A percentile compares a stretch with the other conserved stretches of the same genome.
phyloP scores from a whole-genome alignment of 2,113 vertebrate species.

The Aplodontia rufa region DNA sequence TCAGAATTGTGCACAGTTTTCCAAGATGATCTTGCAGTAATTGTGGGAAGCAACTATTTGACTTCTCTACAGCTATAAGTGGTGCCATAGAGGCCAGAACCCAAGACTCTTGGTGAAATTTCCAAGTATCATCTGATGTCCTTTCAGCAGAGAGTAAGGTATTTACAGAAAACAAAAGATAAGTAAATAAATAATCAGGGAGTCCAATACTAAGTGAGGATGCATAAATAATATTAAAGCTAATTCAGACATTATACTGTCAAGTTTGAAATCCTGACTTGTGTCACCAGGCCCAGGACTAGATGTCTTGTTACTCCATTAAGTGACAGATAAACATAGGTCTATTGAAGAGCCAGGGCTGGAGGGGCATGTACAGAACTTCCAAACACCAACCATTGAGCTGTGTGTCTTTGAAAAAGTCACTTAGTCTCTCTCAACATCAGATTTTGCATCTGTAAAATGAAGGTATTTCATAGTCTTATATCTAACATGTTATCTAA shows the following conservation, averaged over 20 bases:
- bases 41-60: not conserved
- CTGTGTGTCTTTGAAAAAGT: not conserved
- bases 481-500: not conserved
- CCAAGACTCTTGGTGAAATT: not conserved
- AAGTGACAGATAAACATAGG: not conserved
- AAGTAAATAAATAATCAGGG: not conserved
- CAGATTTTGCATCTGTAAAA: not conserved
- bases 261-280: not conserved
- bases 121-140: not conserved
- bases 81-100: not conserved
- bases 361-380: not conserved
- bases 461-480: not conserved
- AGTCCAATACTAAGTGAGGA: not conserved
- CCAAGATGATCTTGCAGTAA: not conserved
- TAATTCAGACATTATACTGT: not conserved
- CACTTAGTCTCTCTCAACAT: not conserved
- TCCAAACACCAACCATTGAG: not conserved
- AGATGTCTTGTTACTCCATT: not conserved
- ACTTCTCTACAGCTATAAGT: not conserved
- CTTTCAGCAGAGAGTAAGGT: not conserved
- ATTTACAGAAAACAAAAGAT: slow-evolving; percentile 15
- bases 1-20: not conserved
- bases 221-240: not conserved
- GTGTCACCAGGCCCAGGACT: not conserved
- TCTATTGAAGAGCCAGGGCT: not conserved